phyloP scores from a whole-genome alignment of 2,797 vertebrate genomes.

The Tangara arthus region DNA sequence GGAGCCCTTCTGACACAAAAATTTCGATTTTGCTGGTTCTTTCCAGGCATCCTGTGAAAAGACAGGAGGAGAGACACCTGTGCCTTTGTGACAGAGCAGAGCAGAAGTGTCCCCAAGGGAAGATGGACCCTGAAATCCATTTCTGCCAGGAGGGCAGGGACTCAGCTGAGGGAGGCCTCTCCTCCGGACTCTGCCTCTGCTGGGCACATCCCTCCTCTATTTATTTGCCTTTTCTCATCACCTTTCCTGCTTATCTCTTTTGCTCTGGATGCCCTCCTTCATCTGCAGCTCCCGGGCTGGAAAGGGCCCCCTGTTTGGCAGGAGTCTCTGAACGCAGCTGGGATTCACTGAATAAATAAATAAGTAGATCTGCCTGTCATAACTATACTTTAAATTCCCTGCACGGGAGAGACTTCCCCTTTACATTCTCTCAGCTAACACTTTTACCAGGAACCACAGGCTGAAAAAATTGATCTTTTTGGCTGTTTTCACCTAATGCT shows the following conservation, averaged over 20 bases:
- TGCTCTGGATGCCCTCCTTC: constrained; percentile 34
- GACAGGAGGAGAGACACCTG: not conserved
- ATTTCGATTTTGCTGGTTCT: not conserved
- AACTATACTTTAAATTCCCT: constrained; percentile 61
- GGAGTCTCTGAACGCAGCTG: constrained; percentile 41
- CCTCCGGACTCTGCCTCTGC: not conserved
- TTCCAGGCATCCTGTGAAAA: not conserved
- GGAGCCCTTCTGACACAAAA: not conserved
- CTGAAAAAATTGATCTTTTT: constrained; percentile 68
- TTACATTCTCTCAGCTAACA: constrained; percentile 57
- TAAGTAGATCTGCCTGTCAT: constrained; percentile 44
- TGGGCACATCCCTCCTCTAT: not conserved
- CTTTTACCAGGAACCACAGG: constrained; percentile 52
- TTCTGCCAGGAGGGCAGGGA: not conserved
- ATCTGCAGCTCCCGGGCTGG: constrained; percentile 2
- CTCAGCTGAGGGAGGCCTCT: fast-evolving
- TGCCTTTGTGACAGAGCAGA: not conserved
- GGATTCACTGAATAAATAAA: constrained; percentile 53
- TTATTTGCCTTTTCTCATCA: constrained; percentile 17
- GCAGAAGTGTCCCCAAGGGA: not conserved
- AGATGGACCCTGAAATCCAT: not conserved
- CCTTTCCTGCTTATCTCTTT: constrained; percentile 3
- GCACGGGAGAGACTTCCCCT: constrained; percentile 50
- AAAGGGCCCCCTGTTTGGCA: not conserved
- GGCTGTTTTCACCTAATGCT: constrained; percentile 57